Base-by-base conservation (phyloP, 92 coral and sea anemone genomes). In the Epizoanthus illoricatus region DNA sequence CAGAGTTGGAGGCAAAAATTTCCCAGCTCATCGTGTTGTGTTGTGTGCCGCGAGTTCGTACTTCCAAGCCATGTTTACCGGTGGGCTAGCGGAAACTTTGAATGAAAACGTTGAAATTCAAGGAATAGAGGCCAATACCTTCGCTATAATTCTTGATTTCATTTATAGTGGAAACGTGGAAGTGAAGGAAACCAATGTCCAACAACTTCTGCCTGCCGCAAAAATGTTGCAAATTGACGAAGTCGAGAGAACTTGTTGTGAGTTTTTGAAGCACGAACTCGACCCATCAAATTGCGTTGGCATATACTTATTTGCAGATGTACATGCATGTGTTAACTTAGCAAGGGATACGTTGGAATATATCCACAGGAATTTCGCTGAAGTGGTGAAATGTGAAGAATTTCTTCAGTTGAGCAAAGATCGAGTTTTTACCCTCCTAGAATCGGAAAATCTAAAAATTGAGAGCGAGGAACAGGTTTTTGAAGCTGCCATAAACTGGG, bases 201-300 rank as follows among this genome's bases (percentile, higher is more conserved):
- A 95, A 69, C 91, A 91, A 78, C 94, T 95, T 73, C 74, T 95
- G 23, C 93, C 95, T 0, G 95, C 98, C 5, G 91, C 98, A n/a
- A 91, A 93, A 81, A 93, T 93, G 98, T 81, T 95, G 0, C 98
- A 95, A 85, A 81, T 95, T 19, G 98, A 95, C 65, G 95, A 89
- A 40, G 80, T 95, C 7, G 98, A 89, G 61, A 85, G 72, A 8
- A 75, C 43, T 54, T 95, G 98, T 52, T 95, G 98, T 52, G 98
- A 95, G 5, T 95, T 95, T 75, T 75, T 95, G 57, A 81, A 74
- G 55, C 93, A 83, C n/a, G 90, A 95, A 85, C 89, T 95, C 5
- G 90, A 92, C 78, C 90, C 95, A 2, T 81, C 93, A 3, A 95
- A 95, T 81, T 93, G 94, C 76, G 73, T 95, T 3, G 98, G 98